Base-by-base conservation (phyloP, 2,888 invertebrate genomes). In the Trilocha varians region DNA sequence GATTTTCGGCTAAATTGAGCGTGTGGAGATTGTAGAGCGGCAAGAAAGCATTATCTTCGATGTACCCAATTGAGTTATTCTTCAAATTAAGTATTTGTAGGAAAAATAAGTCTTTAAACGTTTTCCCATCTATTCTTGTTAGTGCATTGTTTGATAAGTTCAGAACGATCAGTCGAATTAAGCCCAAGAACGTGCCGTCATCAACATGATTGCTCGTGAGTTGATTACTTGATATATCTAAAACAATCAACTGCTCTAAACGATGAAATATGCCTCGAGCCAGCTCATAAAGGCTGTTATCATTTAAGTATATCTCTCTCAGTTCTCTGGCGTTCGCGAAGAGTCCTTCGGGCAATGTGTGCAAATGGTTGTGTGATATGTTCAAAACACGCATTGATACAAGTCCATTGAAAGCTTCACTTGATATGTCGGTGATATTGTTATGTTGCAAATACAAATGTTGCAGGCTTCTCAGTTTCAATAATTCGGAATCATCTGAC, bases 1-100 rank as follows among this genome's bases (percentile, higher is more conserved):
- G 88, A 73, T 97, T 97, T 73, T 95, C 93, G 33, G 96, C 94
- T 51, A 97, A 80, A 70, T 97, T 96, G 39, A 97, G 79, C 5
- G 95, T 95, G 73, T 96, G 94, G 55, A 97, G 84, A 75, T 96
- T 96, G 78, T 95, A 94, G 38, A 97, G 87, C 1, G 95, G 94
- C 62, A 93, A 72, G 65, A 97, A 96, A 37, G 96, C 93, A 64
- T 94, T 93, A 61, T 94, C 93, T 84, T 94, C 94, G 52, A 96
- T 92, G 63, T 92, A 93, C n/a, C 93, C 93, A 60, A 96, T 93
- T 6, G 93, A 92, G 69, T 96, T 96, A 70, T 95, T 95, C 60
- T 93, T 90, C 58, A 96, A 86, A 71, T 94, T 93, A 43, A 96
- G 87, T 49, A 94, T 94, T 87, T 95, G 95, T 43, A 96, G 85